Evolutionary conservation across 2,113 vertebrate genomes (phyloP), one percentile per base, ranked within the genome.

Genomic region (Pholis gunnellus): DNA sequence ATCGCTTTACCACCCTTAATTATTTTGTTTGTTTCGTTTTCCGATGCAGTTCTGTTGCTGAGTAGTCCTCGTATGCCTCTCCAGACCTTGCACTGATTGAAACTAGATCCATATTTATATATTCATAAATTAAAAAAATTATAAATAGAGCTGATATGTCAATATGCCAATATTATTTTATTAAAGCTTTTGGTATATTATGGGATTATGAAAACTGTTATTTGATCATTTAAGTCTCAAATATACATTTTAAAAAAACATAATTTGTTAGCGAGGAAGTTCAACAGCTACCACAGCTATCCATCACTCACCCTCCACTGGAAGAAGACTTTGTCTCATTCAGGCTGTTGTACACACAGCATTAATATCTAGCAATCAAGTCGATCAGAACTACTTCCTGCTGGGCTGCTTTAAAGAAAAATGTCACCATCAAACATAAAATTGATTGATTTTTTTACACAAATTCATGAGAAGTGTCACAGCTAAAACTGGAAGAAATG

Each of bases 311-410:
- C 52, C 36, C 27, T 36, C 60, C 27, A 25, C 38, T 64, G 54
- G 31, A 52, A 52, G n/a, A 46, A 46, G 44, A 56, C 64, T 9
- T 38, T 11, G 48, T 65, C 8, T 68, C 48, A 48, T 27, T 54
- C 31, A 65, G 50, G 48, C 70, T 46, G 56, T 9, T 66, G 59
- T 25, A 17, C 59, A 61, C 42, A 25, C 8, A 9, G 60, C 64
- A 74, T 82, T 70, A 68, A 57, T 81, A 69, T 64, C 82, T 34
- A 46, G 44, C 1, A 31, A 27, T 78, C 15, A 18, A 57, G 64
- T 11, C 34, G 50, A 69, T 68, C 34, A 31, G 54, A 69, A 50
- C 14, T 38, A 42, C 63, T 57, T 73, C 69, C 40, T 81, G 68
- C 60, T 72, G 68, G 38, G 60, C 42, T 54, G 70, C 27, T 42